Conservation (phyloP, 2,888 invertebrate species). For the Cryptophagus acutangulus region DNA sequence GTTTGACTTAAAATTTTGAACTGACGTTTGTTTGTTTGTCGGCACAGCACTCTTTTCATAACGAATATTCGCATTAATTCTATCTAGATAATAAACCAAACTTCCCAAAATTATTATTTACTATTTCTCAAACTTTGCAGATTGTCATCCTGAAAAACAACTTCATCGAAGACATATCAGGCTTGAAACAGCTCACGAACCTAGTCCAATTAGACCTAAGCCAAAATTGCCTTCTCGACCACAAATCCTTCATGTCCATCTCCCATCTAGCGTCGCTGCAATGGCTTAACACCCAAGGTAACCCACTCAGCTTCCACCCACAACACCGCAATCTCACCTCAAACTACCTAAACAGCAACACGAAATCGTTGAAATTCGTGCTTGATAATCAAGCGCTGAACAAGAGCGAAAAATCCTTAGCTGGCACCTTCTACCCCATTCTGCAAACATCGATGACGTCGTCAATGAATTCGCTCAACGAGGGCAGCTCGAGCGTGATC, state of each 20-base stretch:
- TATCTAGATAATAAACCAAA: not conserved
- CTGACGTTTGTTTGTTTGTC: not conserved
- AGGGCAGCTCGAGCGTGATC: constrained; percentile 19
- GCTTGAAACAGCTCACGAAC: constrained; percentile 52
- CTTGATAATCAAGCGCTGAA: constrained; percentile 53
- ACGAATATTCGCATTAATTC: not conserved
- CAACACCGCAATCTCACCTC: constrained; percentile 54
- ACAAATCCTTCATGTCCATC: constrained; percentile 53
- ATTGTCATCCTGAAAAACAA: constrained; percentile 59
- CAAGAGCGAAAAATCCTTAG: constrained; percentile 51
- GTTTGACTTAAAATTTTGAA: constrained; percentile 1
- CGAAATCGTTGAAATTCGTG: constrained; percentile 51
- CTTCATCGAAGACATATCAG: constrained; percentile 58
- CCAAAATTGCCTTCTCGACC: constrained; percentile 59
- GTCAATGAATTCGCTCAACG: constrained; percentile 22
- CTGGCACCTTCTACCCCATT: constrained; percentile 45
- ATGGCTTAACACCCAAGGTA: constrained; percentile 55
- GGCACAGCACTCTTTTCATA: not conserved
- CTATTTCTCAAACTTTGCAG: constrained; percentile 42
- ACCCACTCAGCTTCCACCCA: constrained; percentile 60
- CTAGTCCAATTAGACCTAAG: constrained; percentile 59
- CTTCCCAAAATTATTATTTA: not conserved
- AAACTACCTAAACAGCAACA: constrained; percentile 54
- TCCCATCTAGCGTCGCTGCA: constrained; percentile 53
- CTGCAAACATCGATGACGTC: constrained; percentile 15